These are phyloP conservation scores for Cyclina sinensis DNA, from an alignment of 1,140 invertebrate species.

Conservation along the genomic window DNA sequence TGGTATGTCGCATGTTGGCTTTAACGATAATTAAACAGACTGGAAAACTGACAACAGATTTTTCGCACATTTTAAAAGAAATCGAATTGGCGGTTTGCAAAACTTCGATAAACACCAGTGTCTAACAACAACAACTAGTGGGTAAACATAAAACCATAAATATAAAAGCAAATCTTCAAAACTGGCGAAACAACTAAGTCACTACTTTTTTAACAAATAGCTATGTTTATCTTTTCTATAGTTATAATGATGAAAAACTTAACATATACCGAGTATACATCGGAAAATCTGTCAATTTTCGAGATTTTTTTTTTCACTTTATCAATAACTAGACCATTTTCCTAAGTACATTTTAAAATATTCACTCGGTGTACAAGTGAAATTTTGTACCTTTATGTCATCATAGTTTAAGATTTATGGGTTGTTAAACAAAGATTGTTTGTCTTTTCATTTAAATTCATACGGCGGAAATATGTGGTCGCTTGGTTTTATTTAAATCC, in stretches of 20 bases:
- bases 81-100: not conserved
- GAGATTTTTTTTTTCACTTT: not conserved
- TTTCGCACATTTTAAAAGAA: not conserved
- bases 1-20: not conserved
- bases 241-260: too few species aligned
- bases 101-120: too few species aligned
- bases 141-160: too few species aligned
- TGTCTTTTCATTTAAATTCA: conserved; percentile 16
- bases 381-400: conserved; percentile 3
- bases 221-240: too few species aligned
- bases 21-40: not conserved
- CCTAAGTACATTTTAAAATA: not conserved
- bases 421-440: conserved; percentile 17
- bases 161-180: too few species aligned
- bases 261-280: too few species aligned
- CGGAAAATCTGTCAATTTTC: not conserved
- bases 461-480: not conserved
- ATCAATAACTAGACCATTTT: conserved; percentile 9
- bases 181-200: too few species aligned
- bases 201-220: too few species aligned
- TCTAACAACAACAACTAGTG: too few species aligned
- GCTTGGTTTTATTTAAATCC: not conserved
- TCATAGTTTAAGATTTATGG: not conserved
- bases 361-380: not conserved
- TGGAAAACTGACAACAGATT: not conserved